These are phyloP conservation scores for Stichopus chloronotus DNA, from an alignment of 35 echinoderm and acorn worm species.

Conservation along the genomic window DNA sequence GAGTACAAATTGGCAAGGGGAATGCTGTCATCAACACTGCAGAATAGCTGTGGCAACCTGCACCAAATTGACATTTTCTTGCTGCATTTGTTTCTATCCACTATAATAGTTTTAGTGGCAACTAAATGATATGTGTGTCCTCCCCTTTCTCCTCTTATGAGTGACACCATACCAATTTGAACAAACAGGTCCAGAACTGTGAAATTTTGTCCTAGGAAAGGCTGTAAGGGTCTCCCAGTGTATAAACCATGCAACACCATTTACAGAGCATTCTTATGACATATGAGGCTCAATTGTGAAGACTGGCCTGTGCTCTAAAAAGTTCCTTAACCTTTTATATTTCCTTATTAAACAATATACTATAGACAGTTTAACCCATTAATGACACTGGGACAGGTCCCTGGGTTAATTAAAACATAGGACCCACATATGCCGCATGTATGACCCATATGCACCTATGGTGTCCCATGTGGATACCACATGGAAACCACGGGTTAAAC, in stretches of 20 bases:
- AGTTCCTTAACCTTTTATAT: too few species aligned
- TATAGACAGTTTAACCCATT: too few species aligned
- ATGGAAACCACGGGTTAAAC: not conserved
- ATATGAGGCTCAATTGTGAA: not conserved
- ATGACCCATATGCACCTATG: slow-evolving; percentile 14
- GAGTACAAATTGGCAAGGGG: not conserved
- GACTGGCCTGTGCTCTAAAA: too few species aligned
- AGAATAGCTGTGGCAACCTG: slow-evolving; percentile 13
- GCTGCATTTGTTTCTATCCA: not conserved
- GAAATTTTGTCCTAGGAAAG: not conserved
- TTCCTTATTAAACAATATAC: too few species aligned
- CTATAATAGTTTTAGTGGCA: slow-evolving; percentile 11
- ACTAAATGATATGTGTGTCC: slow-evolving; percentile 8
- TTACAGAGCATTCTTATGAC: not conserved
- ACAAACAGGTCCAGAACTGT: slow-evolving; percentile 8
- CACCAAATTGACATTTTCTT: slow-evolving; percentile 5
- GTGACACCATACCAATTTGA: not conserved
- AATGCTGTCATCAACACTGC: not conserved
- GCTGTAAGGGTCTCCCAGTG: not conserved
- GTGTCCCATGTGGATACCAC: slow-evolving; percentile 17
- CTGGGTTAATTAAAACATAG: not conserved
- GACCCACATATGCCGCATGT: not conserved
- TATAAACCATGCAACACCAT: not conserved
- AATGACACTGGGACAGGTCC: slow-evolving; percentile 17
- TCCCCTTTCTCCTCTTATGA: slow-evolving; percentile 28